phyloP scores from a whole-genome alignment of 2,888 invertebrate species.

The Philereme transversata region DNA sequence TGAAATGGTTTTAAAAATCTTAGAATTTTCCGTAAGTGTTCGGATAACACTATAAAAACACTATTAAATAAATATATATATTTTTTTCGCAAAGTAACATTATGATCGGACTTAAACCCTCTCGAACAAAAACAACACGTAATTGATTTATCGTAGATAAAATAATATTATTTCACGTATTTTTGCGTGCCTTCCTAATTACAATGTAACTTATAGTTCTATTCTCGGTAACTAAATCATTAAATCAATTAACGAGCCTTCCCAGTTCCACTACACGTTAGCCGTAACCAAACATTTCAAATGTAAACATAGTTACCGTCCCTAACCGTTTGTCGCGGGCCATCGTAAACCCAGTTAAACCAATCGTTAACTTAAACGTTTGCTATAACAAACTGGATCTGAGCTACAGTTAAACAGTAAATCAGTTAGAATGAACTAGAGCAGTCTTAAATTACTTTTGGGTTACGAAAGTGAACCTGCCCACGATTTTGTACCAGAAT shows the following conservation, averaged over 20 bases:
- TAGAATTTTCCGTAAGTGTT: no score
- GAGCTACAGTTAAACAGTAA: constrained; percentile 26
- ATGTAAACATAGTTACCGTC: constrained; percentile 21
- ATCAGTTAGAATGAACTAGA: constrained; percentile 26
- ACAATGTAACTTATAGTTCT: not conserved
- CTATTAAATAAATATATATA: no score
- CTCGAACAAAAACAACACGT: no score
- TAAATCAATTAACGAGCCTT: not conserved
- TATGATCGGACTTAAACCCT: no score
- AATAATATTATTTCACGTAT: no score
- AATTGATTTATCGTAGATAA: no score
- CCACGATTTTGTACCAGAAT: no score
- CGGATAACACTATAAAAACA: no score
- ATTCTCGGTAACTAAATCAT: not conserved
- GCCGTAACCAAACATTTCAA: constrained; percentile 3
- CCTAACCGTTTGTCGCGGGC: constrained; percentile 27
- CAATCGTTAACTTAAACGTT: constrained; percentile 34
- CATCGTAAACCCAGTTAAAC: constrained; percentile 33
- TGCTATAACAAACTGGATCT: constrained; percentile 30
- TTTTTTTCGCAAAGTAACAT: no score
- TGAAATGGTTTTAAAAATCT: no score
- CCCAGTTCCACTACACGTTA: not conserved
- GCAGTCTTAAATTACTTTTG: constrained; percentile 23
- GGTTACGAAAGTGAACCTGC: constrained; percentile 18
- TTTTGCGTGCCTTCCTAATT: not conserved